Percentiles rank a stretch among this genome's conserved stretches.
Conservation (phyloP, 2,113 vertebrate species). For the Ariopsis seemanni region DNA sequence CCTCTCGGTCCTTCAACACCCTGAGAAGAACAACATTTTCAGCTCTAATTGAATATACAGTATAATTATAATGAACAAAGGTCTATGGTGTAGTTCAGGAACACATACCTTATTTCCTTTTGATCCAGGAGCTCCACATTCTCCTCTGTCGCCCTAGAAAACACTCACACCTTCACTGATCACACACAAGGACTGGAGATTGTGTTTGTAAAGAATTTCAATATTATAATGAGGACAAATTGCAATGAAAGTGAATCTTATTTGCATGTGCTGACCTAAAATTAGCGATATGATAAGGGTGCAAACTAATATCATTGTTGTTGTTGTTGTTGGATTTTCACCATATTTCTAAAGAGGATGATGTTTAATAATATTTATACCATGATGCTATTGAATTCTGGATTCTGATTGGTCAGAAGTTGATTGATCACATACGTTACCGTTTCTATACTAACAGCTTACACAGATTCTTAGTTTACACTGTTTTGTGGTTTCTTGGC, state of each 20-base stretch:
- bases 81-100: background rate
- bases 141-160: slow-evolving; percentile 79
- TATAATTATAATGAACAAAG: background rate
- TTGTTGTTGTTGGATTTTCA: background rate
- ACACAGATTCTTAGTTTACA: background rate
- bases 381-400: background rate
- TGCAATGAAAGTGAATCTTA: background rate
- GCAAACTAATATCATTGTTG: background rate
- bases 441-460: background rate
- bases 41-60: background rate
- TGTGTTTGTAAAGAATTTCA: background rate
- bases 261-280: background rate
- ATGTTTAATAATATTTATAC: background rate
- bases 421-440: background rate
- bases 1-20: slow-evolving; percentile 72
- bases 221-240: background rate
- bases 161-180: slow-evolving; percentile 33
- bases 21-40: slow-evolving; percentile 57
- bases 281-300: background rate
- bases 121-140: slow-evolving; percentile 81
- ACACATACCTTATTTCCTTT: slow-evolving; percentile 80
- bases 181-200: background rate
- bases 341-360: background rate
- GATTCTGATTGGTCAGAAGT: background rate
- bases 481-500: background rate